Base-by-base conservation (phyloP, 1,140 invertebrate genomes). In the Trichomalopsis sarcophagae region DNA sequence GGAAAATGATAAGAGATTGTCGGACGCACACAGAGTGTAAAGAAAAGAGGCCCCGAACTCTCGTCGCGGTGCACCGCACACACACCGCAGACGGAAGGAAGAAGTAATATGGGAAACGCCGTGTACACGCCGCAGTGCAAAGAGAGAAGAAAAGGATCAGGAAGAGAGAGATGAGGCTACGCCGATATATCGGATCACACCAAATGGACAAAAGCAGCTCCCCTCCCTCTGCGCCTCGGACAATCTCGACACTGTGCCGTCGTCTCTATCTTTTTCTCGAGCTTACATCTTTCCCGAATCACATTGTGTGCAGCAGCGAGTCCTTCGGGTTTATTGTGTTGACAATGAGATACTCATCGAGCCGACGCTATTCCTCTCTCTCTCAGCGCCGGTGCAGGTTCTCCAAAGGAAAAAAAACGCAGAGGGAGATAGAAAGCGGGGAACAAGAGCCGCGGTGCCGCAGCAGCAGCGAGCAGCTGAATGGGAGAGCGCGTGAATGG, bases 261-360 rank as follows among this genome's bases (percentile, higher is more conserved):
- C 62, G n/a, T 36, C 33, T 36, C 33, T 83, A 13, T 76, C 40
- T 23, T 74, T 69, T 40, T 40, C 77, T 30, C 73, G 47, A 82
- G 80, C 80, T 83, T 83, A 83, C 73, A 83, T 83, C 81, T 83
- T 77, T 84, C 44, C 82, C 21, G 62, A 84, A 78, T 84, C 50
- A 78, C 62, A 84, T 84, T 84, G 75, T 77, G 82, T 50, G 33
- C 74, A 30, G 33, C 33, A 36, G 50, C 73, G 36, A 76, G 75
- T 44, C 55, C 75, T 73, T 84, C 27, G 66, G 17, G n/a, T 76
- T 78, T 79, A 79, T 79, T 84, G 44, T 73, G 44, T 73, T 79
- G 68, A 84, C 83, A 84, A 84, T 84, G 77, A 80, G 77, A 84
- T 80, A 74, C 50, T 79, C 77, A 80, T 84, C 76, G 75, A 40